Evolutionary conservation across 30 jellyfish, hydroid and myxozoan species (phyloP), one percentile per base, ranked within the genome.

Genomic region (Hydractinia echinata): DNA sequence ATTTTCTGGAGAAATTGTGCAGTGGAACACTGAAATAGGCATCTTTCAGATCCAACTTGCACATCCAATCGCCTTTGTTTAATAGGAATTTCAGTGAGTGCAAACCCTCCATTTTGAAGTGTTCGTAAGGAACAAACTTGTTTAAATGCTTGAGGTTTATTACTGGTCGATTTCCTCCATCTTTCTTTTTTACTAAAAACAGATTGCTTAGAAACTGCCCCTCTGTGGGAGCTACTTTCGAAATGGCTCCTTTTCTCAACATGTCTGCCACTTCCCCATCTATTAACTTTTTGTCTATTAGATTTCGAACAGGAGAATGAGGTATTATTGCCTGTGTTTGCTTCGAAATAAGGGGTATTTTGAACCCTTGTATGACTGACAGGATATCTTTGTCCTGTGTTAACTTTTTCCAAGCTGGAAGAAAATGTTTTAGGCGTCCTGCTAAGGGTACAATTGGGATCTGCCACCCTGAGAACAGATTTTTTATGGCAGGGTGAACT

Each of bases 81-180:
- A 56, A 64, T 51, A 64, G 19, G 74, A 7, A 64, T 64, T 64
- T 64, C 2, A 64, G 74, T n/a, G 19, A n/a, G 9, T 64, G 74
- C 74, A 64, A 64, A 64, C 16, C 74, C 74, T 64, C 74, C 74
- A 64, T 64, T 13, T 64, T 64, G 74, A 64, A 64, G 74, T 64
- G 74, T 64, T 64, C 51, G 74, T 64, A 64, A 51, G 74, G 74
- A n/a, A 13, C 74, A 64, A n/a, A 51, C 4, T 64, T 64, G 74
- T 64, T 7, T 44, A 64, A 51, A 2, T 13, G 51, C 74, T 64
- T 64, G 10, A 64, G 39, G 39, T 64, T 64, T 64, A 64, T 64
- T 64, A 64, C 74, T n/a, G 74, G 16, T 13, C 74, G 74, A 6
- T 64, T 7, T 64, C 16, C 6, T 51, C 84, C 81, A 6, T n/a